Evolutionary conservation across 2,888 invertebrate species (phyloP).

Genomic region (Pristionchus japonicus): DNA sequence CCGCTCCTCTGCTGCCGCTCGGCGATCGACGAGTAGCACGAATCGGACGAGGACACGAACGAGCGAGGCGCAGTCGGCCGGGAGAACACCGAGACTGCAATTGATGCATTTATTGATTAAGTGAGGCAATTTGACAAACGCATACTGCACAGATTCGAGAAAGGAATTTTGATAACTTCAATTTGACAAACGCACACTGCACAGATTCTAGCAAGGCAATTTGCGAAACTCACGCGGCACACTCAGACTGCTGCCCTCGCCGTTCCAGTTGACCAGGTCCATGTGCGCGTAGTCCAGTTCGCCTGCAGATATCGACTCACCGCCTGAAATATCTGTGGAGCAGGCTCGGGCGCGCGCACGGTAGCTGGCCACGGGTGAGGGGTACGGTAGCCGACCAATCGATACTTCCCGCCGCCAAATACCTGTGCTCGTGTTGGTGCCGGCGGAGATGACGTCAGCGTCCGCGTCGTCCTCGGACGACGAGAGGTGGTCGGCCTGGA

Average conservation of each 20-base stretch:
- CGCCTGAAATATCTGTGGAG: background rate
- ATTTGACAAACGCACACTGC: background rate
- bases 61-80: conserved; percentile 52
- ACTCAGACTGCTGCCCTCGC: background rate
- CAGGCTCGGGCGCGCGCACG: background rate
- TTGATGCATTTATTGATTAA: background rate
- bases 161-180: background rate
- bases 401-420: too few species aligned
- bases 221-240: background rate
- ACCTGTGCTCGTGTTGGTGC: conserved; percentile 37
- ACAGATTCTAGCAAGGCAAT: background rate
- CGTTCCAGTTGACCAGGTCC: background rate
- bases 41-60: conserved; percentile 49
- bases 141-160: background rate
- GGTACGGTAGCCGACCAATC: conserved; percentile 39
- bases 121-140: background rate
- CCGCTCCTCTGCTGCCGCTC: background rate
- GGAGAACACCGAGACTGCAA: conserved; percentile 36
- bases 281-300: background rate
- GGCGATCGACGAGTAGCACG: conserved; percentile 38
- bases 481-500: conserved; percentile 21
- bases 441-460: conserved; percentile 31
- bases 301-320: background rate
- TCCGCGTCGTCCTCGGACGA: conserved; percentile 37
- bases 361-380: background rate